phyloP scores from a whole-genome alignment of 2,888 invertebrate species.

The Sesia apiformis region DNA sequence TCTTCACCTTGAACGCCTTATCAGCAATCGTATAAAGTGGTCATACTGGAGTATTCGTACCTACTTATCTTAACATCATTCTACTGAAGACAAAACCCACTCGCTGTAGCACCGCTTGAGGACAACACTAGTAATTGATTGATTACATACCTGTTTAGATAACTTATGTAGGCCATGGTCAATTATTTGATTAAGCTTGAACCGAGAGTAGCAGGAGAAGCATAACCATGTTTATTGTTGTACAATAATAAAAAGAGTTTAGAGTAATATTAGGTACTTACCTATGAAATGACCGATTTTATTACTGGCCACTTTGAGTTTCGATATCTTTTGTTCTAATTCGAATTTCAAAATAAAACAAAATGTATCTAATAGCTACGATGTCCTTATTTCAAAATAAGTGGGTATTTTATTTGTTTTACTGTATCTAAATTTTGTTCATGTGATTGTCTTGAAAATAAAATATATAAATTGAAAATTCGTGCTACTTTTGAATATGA shows the following conservation, averaged over 20 bases:
- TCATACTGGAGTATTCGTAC: neutral
- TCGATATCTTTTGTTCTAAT: too few species aligned
- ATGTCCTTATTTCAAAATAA: too few species aligned
- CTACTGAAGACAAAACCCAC: neutral
- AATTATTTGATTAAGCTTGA: neutral
- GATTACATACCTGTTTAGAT: neutral
- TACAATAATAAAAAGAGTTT: neutral
- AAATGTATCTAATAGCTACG: too few species aligned
- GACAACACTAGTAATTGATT: too few species aligned
- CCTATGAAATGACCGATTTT: neutral
- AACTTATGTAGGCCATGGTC: neutral
- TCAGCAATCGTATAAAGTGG: neutral
- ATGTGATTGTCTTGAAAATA: too few species aligned
- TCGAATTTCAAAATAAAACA: too few species aligned
- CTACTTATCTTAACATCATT: neutral
- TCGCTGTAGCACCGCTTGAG: neutral
- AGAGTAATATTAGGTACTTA: neutral
- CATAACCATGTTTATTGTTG: neutral
- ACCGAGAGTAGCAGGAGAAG: neutral
- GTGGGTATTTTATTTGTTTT: too few species aligned
- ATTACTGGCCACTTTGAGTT: too few species aligned
- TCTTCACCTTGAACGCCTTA: conserved; percentile 3
- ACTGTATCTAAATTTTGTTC: too few species aligned
- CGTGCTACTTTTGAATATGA: too few species aligned
- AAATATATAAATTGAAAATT: too few species aligned